phyloP scores from a whole-genome alignment of 1,140 invertebrate genomes.

The Maniola jurtina region DNA sequence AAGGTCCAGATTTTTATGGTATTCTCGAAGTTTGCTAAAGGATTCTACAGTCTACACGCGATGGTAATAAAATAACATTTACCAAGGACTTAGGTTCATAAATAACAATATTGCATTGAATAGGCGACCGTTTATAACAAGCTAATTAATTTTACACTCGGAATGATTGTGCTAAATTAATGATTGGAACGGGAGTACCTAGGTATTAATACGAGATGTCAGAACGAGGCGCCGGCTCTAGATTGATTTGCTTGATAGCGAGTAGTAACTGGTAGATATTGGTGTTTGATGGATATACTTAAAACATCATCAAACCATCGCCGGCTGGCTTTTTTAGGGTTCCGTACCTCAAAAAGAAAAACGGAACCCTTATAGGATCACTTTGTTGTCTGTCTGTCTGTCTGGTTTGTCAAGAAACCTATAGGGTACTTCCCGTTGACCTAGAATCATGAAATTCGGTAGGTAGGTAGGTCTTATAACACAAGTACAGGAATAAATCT shows the following conservation, averaged over 20 bases:
- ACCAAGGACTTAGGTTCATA: not conserved
- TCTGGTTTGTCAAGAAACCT: too few relatives aligned
- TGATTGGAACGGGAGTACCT: slow-evolving; percentile 1
- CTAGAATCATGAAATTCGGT: too few relatives aligned
- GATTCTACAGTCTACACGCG: not conserved
- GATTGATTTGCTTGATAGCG: slow-evolving; percentile 1
- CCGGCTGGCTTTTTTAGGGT: too few relatives aligned
- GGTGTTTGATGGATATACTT: not conserved
- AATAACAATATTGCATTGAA: slow-evolving; percentile 7
- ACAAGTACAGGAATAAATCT: too few relatives aligned
- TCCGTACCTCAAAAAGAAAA: too few relatives aligned
- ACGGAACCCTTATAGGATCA: too few relatives aligned
- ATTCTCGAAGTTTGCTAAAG: too few relatives aligned
- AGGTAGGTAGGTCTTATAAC: too few relatives aligned
- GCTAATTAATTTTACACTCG: slow-evolving; percentile 9
- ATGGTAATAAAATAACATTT: not conserved
- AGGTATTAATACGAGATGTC: slow-evolving; percentile 8
- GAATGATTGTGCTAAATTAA: not conserved
- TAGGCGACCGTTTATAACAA: not conserved
- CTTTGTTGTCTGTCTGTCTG: too few relatives aligned
- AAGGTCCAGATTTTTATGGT: too few relatives aligned
- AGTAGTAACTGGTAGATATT: not conserved
- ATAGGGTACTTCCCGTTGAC: too few relatives aligned
- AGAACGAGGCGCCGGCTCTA: not conserved
- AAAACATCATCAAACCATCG: too few relatives aligned